These are phyloP conservation scores for Eudasyphora cyanicolor DNA, from an alignment of 2,888 invertebrate species.

Conservation along the genomic window DNA sequence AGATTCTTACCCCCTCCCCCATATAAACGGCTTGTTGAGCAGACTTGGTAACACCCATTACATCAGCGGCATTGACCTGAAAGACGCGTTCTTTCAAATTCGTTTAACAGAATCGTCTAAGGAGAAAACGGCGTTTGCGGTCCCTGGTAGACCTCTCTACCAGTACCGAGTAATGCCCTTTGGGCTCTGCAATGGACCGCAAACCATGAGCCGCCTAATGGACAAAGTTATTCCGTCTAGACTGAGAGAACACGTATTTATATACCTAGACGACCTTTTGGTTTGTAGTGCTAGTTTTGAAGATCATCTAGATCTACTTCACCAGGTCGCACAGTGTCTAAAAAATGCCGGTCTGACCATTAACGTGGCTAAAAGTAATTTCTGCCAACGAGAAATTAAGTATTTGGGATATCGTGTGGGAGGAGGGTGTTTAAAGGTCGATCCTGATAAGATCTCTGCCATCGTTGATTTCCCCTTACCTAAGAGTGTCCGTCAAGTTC, in stretches of 20 bases:
- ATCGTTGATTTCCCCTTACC: conserved; percentile 50
- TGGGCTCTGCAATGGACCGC: no score
- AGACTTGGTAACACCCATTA: conserved; percentile 45
- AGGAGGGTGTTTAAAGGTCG: conserved; percentile 30
- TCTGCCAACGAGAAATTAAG: conserved; percentile 40
- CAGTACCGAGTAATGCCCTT: no score
- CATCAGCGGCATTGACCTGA: conserved; percentile 18
- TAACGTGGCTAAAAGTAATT: conserved; percentile 51
- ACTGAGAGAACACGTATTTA: conserved; percentile 40
- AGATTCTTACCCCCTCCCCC: conserved; percentile 52
- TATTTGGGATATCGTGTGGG: conserved; percentile 29
- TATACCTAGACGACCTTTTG: conserved; percentile 43
- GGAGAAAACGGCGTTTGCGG: no score
- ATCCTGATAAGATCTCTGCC: conserved; percentile 34
- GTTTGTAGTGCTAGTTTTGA: conserved; percentile 20
- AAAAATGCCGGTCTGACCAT: conserved; percentile 30
- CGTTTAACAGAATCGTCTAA: conserved; percentile 32
- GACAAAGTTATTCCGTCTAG: conserved; percentile 42
- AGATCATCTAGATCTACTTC: not conserved
- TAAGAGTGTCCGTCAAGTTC: conserved; percentile 30
- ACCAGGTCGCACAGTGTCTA: conserved; percentile 13
- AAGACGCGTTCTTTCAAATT: no score
- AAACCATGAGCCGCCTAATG: conserved; percentile 54
- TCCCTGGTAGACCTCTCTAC: no score
- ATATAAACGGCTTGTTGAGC: conserved; percentile 55